phyloP scores from a whole-genome alignment of 30 jellyfish, hydroid and myxozoan genomes.

The Chrysaora quinquecirrha region DNA sequence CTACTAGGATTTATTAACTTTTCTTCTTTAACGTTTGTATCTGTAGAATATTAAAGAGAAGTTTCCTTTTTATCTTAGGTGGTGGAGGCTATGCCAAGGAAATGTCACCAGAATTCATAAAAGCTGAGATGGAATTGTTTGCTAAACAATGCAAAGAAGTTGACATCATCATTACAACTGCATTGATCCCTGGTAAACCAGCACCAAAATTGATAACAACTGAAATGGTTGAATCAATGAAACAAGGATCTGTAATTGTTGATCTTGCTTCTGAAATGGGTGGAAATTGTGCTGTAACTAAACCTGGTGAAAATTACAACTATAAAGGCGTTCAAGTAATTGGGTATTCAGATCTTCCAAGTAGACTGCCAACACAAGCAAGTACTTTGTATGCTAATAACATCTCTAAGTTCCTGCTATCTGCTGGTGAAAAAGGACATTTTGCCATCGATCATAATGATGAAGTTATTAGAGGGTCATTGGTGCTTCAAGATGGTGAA shows the following conservation, averaged over 20 bases:
- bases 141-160: conserved; percentile 94
- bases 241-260: conserved; percentile 94
- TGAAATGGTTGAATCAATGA: conserved; percentile 96
- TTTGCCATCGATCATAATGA: conserved; percentile 76
- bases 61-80: conserved; percentile 27
- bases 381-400: conserved; percentile 87
- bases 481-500: conserved; percentile 76
- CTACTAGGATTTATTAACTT: too few relatives aligned
- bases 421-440: conserved; percentile 94
- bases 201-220: conserved; percentile 85
- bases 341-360: conserved; percentile 93
- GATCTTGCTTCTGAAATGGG: conserved; percentile 96
- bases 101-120: conserved; percentile 94
- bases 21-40: too few relatives aligned
- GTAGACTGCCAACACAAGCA: conserved; percentile 96
- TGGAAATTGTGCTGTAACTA: too few relatives aligned
- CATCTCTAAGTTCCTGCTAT: conserved; percentile 83
- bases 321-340: too few relatives aligned
- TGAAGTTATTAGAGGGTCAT: conserved; percentile 92
- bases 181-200: conserved; percentile 91
- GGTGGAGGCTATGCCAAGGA: conserved; percentile 96
- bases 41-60: too few relatives aligned
- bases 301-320: too few relatives aligned
- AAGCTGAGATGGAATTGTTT: conserved; percentile 94
- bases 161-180: conserved; percentile 92